A percentile compares a stretch with the other conserved stretches of the same genome.
These are phyloP conservation scores for Pegoplata infirma DNA, from an alignment of 2,888 invertebrate genomes.

Conservation along the genomic window DNA sequence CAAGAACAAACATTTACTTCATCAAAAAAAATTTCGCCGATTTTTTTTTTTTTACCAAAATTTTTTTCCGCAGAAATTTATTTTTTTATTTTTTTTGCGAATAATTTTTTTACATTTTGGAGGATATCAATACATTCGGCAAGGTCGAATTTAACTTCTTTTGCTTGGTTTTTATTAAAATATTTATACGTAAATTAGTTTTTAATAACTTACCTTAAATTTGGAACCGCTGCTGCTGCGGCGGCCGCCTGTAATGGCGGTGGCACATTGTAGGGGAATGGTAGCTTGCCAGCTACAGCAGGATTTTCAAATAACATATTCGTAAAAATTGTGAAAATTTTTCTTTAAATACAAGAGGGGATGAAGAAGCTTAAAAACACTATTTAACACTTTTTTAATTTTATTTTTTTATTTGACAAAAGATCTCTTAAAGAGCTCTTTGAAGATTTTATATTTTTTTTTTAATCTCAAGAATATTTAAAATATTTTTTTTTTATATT, in stretches of 20 bases:
- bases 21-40: no score
- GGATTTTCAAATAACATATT: slow-evolving; percentile 86
- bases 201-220: slow-evolving; percentile 74
- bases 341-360: slow-evolving; percentile 1
- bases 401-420: background rate
- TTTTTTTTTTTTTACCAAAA: no score
- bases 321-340: slow-evolving; percentile 64
- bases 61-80: no score
- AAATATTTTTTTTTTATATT: background rate
- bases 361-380: slow-evolving; percentile 4
- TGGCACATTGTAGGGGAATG: slow-evolving; percentile 85
- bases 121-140: no score
- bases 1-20: no score
- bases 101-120: no score
- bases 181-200: background rate
- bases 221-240: slow-evolving; percentile 76
- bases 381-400: background rate
- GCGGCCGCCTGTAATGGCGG: slow-evolving; percentile 81
- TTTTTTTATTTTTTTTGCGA: no score
- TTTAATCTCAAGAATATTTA: background rate
- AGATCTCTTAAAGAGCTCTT: no score
- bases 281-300: slow-evolving; percentile 82
- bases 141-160: no score
- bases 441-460: slow-evolving; percentile 5
- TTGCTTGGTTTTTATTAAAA: background rate